Evolutionary conservation across 2,888 invertebrate species (phyloP).

Genomic region (Amphipoea lucens): DNA sequence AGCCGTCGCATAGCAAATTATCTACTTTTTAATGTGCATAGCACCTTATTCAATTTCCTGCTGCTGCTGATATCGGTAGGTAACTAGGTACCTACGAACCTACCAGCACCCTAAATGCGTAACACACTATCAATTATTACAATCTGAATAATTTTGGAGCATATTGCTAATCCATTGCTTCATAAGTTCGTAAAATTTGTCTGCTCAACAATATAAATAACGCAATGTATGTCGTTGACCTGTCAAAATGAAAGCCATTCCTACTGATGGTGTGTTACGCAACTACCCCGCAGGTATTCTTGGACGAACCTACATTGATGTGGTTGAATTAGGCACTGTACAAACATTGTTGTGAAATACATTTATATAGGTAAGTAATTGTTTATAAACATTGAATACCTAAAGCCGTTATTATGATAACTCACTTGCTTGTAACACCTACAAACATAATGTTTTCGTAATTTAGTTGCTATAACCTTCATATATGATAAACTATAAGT

Average conservation of each 20-base stretch:
- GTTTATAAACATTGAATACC: constrained; percentile 9
- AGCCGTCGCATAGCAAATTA: background rate
- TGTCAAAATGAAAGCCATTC: too few species aligned
- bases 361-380: background rate
- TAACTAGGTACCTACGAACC: background rate
- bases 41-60: background rate
- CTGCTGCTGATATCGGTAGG: background rate
- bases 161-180: too few species aligned
- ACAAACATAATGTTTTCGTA: constrained; percentile 2
- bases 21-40: background rate
- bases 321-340: background rate
- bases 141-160: too few species aligned
- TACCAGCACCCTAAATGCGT: too few species aligned
- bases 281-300: too few species aligned
- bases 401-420: background rate
- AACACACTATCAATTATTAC: too few species aligned
- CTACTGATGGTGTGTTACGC: too few species aligned
- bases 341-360: background rate
- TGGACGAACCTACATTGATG: background rate
- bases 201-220: too few species aligned
- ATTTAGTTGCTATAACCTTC: constrained; percentile 26
- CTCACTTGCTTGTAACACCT: background rate
- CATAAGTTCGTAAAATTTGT: too few species aligned
- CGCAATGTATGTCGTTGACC: too few species aligned
- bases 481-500: constrained; percentile 27